Base-by-base conservation (phyloP, 1,140 invertebrate species). In the Hycleus phaleratus region DNA sequence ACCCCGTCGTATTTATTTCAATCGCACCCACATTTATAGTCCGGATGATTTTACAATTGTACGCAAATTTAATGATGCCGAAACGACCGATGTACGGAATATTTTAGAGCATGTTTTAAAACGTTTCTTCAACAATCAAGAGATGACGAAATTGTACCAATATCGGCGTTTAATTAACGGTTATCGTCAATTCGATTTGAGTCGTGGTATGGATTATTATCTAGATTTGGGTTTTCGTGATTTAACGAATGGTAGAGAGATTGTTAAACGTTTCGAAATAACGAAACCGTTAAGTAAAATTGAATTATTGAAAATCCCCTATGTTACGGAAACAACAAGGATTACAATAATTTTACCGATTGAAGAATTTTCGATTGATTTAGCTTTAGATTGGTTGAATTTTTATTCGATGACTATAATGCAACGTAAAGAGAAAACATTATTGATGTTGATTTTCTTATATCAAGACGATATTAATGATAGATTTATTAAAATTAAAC, bases 311-410 rank as follows among this genome's bases (percentile, higher is more conserved):
- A 83, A 88, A 3, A 87, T 91, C 69, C 91, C 93, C 2, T 95
- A 94, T 74, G 91, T 95, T 2, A 96, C 90, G 0, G 93, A 96
- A 79, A 91, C 86, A 69, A 83, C 85, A 3, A 75, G 87, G 62
- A 82, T 96, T 2, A 84, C 85, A 62, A 75, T 95, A 51, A 70
- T 95, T 57, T 67, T 95, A 38, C 82, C 84, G 0, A 73, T 90
- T 0, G 74, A 78, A 60, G 74, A 75, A 12, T 65, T 70, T 2
- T 79, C 83, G 58, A 77, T 76, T 38, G 65, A 71, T 10, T 71
- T 78, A 7, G 78, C 79, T 6, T 64, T 81, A 10, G 74, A 78
- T 5, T 93, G 93, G 73, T 74, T 93, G 10, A 75, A 82, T 44
- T 74, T 81, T 56, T 93, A 90, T 72, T 79, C 82, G n/a, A 74